Conservation (phyloP, 2,113 vertebrate species). For the Pantherophis guttatus region DNA sequence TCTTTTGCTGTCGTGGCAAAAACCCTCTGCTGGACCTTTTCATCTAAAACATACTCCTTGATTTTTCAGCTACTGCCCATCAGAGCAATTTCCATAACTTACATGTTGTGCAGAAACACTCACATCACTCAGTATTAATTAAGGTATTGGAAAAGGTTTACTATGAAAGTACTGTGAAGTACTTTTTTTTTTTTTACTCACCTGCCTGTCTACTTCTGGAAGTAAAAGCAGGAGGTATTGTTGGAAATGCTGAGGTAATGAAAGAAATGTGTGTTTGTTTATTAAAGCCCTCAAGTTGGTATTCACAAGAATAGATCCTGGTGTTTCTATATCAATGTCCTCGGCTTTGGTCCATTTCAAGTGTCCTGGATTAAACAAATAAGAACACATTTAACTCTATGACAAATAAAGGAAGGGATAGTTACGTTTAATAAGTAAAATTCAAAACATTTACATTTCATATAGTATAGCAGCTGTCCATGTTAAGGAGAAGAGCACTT, state of each 20-base stretch:
- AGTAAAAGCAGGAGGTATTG: slow-evolving; percentile 85
- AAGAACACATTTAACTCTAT: slow-evolving; percentile 60
- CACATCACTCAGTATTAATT: not conserved
- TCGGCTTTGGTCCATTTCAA: slow-evolving; percentile 87
- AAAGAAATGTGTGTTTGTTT: slow-evolving; percentile 87
- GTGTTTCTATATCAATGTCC: slow-evolving; percentile 88
- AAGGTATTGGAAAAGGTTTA: slow-evolving; percentile 31
- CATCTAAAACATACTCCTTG: not conserved
- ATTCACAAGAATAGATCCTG: slow-evolving; percentile 86
- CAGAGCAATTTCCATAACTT: not conserved
- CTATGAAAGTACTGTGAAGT: slow-evolving; percentile 21
- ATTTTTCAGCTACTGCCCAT: not conserved
- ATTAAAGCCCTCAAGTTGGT: slow-evolving; percentile 87
- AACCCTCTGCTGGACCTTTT: not conserved
- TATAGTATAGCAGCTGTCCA: slow-evolving; percentile 4
- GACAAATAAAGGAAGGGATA: slow-evolving; percentile 34
- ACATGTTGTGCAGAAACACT: not conserved
- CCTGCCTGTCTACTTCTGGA: slow-evolving; percentile 86
- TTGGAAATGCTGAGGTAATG: slow-evolving; percentile 85
- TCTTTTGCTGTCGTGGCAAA: not conserved
- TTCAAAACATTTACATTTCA: slow-evolving; percentile 19
- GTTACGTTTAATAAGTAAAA: slow-evolving; percentile 11
- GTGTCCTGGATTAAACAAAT: slow-evolving; percentile 76
- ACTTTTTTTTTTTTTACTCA: slow-evolving; percentile 59
- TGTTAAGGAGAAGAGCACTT: slow-evolving; percentile 19